phyloP scores from a whole-genome alignment of 2,888 invertebrate genomes.

The Serripes groenlandicus region DNA sequence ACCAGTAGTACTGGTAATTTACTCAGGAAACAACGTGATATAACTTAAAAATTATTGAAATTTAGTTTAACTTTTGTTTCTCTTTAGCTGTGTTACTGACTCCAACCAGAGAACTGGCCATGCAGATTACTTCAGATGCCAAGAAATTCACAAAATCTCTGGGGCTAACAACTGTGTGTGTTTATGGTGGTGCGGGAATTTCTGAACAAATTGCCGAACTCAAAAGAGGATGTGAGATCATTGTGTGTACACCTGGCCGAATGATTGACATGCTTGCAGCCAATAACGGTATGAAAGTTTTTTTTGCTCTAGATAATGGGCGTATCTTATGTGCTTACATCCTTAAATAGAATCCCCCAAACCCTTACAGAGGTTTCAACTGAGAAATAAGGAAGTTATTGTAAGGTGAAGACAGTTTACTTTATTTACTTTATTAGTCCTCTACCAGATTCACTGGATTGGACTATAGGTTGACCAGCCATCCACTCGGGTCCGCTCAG shows the following conservation, averaged over 20 bases:
- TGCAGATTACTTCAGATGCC: constrained; percentile 99
- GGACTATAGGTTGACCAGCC: no score
- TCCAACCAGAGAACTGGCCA: constrained; percentile 98
- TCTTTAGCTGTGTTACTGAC: constrained; percentile 96
- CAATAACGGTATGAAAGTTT: constrained; percentile 95
- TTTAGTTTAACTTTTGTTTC: not conserved
- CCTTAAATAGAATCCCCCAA: no score
- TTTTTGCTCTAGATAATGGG: no score
- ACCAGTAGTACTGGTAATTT: no score
- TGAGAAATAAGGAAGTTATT: no score
- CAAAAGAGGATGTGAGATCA: constrained; percentile 98
- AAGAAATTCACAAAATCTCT: constrained; percentile 96
- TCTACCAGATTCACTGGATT: no score
- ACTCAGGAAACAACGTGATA: no score
- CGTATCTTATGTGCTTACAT: no score
- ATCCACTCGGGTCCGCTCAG: no score
- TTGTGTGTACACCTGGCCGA: constrained; percentile 99
- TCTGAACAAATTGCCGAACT: constrained; percentile 98
- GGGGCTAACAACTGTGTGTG: constrained; percentile 95
- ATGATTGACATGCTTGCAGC: constrained; percentile 99
- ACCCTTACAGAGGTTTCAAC: no score
- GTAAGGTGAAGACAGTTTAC: no score
- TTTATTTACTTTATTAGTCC: no score
- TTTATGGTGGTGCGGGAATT: constrained; percentile 99
- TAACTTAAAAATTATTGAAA: not conserved